A percentile compares a stretch with the other conserved stretches of the same genome.
Conservation (phyloP, 2,113 vertebrate species). For the Elaphurus davidianus region DNA sequence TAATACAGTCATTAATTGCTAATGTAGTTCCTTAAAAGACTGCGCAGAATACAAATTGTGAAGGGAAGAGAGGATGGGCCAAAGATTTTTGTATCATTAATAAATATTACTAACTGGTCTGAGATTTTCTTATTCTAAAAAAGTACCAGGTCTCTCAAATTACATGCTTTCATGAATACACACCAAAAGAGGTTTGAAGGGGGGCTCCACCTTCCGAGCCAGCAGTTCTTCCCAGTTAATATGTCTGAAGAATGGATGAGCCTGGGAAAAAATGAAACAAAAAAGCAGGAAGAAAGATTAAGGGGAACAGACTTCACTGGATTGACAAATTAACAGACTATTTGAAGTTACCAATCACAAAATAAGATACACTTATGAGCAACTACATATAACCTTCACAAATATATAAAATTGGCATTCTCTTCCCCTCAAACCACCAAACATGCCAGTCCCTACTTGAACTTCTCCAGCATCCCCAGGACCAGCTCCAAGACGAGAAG, state of each 20-base stretch:
- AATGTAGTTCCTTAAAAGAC: not conserved
- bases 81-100: not conserved
- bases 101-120: not conserved
- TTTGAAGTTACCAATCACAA: slow-evolving; percentile 26
- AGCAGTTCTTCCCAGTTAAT: slow-evolving; percentile 98
- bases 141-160: not conserved
- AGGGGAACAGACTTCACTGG: not conserved
- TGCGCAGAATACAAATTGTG: not conserved
- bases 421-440: slow-evolving; percentile 28
- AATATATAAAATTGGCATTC: not conserved
- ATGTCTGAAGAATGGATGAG: slow-evolving; percentile 95
- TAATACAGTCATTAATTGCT: not conserved
- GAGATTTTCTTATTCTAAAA: slow-evolving; percentile 36
- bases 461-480: slow-evolving; percentile 95
- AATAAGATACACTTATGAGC: not conserved
- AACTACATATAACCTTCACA: slow-evolving; percentile 21
- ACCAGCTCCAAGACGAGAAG: slow-evolving; percentile 93
- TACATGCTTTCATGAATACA: slow-evolving; percentile 60
- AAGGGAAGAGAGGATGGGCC: not conserved
- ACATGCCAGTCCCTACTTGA: slow-evolving; percentile 84
- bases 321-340: not conserved
- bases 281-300: not conserved
- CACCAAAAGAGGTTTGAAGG: slow-evolving; percentile 97
- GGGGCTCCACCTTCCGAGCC: slow-evolving; percentile 96
- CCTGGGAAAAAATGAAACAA: slow-evolving; percentile 76